Conservation (phyloP, 2,888 invertebrate species). For the Poecilobothrus nobilitatus region DNA sequence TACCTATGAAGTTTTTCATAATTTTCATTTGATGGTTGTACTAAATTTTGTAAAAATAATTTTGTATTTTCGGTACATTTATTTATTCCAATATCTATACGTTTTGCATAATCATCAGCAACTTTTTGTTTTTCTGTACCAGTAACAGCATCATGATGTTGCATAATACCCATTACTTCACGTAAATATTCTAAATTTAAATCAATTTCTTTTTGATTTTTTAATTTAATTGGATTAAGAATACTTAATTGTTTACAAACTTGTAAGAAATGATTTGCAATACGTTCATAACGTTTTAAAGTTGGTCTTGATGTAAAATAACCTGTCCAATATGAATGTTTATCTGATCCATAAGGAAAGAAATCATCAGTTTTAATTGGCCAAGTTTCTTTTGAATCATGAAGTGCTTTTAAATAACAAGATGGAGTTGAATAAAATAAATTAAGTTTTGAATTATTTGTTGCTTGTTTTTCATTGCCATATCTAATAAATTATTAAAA, state of each 20-base stretch:
- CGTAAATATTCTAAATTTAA: conserved; percentile 54
- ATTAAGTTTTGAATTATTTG: conserved; percentile 58
- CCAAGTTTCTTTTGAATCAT: conserved; percentile 60
- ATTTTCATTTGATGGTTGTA: conserved; percentile 2
- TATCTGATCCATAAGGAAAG: conserved; percentile 82
- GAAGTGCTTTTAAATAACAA: conserved; percentile 70
- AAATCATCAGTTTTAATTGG: conserved; percentile 75
- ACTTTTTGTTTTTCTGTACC: conserved; percentile 83
- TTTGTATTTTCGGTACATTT: conserved; percentile 28
- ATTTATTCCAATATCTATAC: conserved; percentile 60
- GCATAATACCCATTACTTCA: conserved; percentile 54
- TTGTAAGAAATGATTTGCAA: conserved; percentile 67
- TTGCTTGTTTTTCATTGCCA: conserved; percentile 36
- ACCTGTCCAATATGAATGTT: conserved; percentile 88
- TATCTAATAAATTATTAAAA: conserved; percentile 28
- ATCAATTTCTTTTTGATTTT: conserved; percentile 18
- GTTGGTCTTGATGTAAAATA: conserved; percentile 78
- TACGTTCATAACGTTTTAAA: conserved; percentile 65
- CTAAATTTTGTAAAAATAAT: not conserved
- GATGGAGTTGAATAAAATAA: conserved; percentile 79
- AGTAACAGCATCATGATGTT: conserved; percentile 83
- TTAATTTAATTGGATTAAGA: conserved; percentile 49
- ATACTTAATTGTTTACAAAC: conserved; percentile 66
- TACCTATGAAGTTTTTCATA: not conserved
- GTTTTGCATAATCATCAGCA: conserved; percentile 74